phyloP scores from a whole-genome alignment of 2,113 vertebrate species.

The Tricholaema leucomelas region DNA sequence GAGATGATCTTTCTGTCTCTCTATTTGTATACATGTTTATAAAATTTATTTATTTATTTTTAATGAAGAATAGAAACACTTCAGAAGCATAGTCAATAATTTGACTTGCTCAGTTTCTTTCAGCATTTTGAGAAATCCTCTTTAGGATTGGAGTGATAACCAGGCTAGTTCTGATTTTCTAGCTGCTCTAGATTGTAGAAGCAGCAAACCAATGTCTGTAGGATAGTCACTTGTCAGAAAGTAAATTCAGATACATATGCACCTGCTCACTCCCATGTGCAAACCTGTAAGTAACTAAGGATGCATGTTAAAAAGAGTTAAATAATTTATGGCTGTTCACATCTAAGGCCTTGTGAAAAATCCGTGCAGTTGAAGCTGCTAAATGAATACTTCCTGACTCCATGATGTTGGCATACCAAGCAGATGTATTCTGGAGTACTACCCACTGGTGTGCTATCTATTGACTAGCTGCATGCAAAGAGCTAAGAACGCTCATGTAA shows the following conservation, averaged over 20 bases:
- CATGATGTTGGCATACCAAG: neutral
- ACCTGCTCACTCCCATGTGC: neutral
- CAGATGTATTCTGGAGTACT: slow-evolving; percentile 27
- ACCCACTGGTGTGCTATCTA: slow-evolving; percentile 9
- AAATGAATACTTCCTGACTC: slow-evolving; percentile 19
- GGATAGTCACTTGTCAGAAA: neutral
- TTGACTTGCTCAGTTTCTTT: neutral
- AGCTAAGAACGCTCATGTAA: slow-evolving; percentile 22
- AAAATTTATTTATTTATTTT: neutral
- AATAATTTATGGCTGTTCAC: neutral
- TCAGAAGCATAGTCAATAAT: neutral
- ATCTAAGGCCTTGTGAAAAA: neutral
- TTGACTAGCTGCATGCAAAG: slow-evolving; percentile 7
- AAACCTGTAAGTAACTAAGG: neutral
- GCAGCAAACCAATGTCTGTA: neutral
- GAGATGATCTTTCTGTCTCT: neutral
- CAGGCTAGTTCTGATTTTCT: neutral
- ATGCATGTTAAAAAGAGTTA: slow-evolving; percentile 5
- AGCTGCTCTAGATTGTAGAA: neutral
- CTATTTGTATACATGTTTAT: too few species aligned
- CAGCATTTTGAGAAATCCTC: neutral
- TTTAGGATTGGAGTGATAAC: neutral
- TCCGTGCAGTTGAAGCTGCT: neutral
- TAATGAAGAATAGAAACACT: neutral
- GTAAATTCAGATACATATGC: neutral